phyloP scores from a whole-genome alignment of 2,888 invertebrate genomes.

The Sthenelais limicola region DNA sequence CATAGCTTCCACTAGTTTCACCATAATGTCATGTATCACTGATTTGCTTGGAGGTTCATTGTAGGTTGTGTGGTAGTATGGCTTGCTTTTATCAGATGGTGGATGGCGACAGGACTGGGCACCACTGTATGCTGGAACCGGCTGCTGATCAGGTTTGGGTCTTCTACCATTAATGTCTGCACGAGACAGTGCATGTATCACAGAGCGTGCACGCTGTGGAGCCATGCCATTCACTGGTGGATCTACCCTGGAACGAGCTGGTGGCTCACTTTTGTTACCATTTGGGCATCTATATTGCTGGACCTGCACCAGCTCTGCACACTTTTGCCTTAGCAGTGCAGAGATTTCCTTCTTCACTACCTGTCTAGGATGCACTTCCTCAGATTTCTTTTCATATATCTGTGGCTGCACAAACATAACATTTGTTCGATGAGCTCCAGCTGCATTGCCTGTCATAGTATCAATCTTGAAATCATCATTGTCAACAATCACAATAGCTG shows the following conservation, averaged over 20 bases:
- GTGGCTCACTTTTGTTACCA: slow-evolving; percentile 3
- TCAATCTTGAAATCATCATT: slow-evolving; percentile 1
- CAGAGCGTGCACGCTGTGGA: too few species aligned
- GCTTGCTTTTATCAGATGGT: too few species aligned
- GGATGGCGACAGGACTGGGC: too few species aligned
- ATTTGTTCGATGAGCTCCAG: slow-evolving; percentile 1
- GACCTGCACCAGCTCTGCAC: background rate
- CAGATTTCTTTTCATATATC: background rate
- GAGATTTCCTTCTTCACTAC: background rate
- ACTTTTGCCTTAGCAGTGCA: background rate
- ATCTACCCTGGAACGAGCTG: slow-evolving; percentile 1
- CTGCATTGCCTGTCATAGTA: background rate
- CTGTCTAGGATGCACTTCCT: background rate
- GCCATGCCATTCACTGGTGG: too few species aligned
- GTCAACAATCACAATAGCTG: background rate
- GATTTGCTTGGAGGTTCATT: too few species aligned
- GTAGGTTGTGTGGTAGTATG: too few species aligned
- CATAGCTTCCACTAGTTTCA: too few species aligned
- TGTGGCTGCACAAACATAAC: background rate
- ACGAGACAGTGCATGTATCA: too few species aligned
- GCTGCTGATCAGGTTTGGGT: too few species aligned
- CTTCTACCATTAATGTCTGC: too few species aligned
- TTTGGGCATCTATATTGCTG: background rate
- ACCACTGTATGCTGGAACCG: too few species aligned
- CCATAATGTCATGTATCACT: too few species aligned